Conservation (phyloP, 2,797 vertebrate species). For the Malurus leucopterus region DNA sequence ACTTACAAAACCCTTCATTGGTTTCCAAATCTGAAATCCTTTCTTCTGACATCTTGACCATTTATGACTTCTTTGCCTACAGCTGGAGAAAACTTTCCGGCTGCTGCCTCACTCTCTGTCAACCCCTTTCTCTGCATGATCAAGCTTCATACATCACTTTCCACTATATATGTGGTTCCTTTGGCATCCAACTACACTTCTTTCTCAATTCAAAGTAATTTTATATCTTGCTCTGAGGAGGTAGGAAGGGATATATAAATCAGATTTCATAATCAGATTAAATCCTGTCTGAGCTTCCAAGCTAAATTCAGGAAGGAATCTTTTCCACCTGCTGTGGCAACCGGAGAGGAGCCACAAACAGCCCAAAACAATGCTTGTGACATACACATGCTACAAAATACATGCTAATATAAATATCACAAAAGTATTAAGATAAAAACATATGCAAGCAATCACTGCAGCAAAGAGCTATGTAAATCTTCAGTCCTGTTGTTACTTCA, state of each 20-base stretch:
- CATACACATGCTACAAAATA: neutral
- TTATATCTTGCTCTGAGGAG: neutral
- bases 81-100: neutral
- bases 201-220: neutral
- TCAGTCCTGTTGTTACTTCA: neutral
- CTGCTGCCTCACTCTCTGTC: neutral
- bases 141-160: rapidly evolving
- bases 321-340: neutral
- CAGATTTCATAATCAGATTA: neutral
- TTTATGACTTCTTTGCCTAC: neutral
- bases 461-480: neutral
- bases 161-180: neutral
- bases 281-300: neutral
- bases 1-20: neutral
- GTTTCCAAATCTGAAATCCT: neutral
- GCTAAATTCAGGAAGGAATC: neutral
- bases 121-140: neutral
- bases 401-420: neutral
- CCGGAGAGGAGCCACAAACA: neutral
- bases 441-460: neutral
- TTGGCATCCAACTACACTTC: neutral
- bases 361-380: neutral
- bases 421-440: neutral
- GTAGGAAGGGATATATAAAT: neutral
- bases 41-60: neutral